Base-by-base conservation (phyloP, 2,113 vertebrate genomes). In the Chionodraco myersi region DNA sequence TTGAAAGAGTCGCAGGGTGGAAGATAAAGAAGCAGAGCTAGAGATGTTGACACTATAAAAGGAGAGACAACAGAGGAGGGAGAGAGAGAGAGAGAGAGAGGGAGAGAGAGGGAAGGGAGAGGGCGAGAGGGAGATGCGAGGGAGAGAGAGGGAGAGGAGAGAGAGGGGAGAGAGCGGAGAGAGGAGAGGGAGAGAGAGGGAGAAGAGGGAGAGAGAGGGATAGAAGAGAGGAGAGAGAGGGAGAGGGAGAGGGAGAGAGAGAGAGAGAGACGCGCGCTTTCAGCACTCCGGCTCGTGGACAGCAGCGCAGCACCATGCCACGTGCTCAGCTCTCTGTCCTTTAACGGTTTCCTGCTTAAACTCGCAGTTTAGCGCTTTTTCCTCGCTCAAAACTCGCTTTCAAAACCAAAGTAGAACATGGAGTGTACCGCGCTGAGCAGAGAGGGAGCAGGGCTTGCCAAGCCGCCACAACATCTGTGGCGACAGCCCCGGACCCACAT, bases 401-500 rank as follows among this genome's bases (percentile, higher is more conserved):
- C 26, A 15, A 16, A 30, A 58, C 13, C 2, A 48, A 67, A 72
- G 16, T 4, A 47, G 13, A 72, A 64, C 0, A 92, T 91, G 89
- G 92, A 92, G 80, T 91, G 87, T 34, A 4, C 92, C 56, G 75
- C 84, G 15, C 91, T 96, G 65, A 93, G 92, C 93, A 87, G 95
- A 79, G 95, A 95, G 14, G 93, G 95, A 49, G 93, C 92, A 0
- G 96, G 96, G 16, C 83, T 93, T 5, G 95, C 95, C 73, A 95
- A 95, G 62, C 90, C 95, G 4, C 95, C 96, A 16, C 96, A 96
- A 86, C 96, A 96, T 86, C 92, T 97, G 84, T 97, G 96, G 96
- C 91, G 95, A 45, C 96, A 97, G 63, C 96, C 96, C 2, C 88
- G 96, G 75, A 95, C 95, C 47, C 96, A 96, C 92, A 96, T 96